Evolutionary conservation across 2,113 vertebrate genomes (phyloP).

Genomic region (Cyanoderma ruficeps): DNA sequence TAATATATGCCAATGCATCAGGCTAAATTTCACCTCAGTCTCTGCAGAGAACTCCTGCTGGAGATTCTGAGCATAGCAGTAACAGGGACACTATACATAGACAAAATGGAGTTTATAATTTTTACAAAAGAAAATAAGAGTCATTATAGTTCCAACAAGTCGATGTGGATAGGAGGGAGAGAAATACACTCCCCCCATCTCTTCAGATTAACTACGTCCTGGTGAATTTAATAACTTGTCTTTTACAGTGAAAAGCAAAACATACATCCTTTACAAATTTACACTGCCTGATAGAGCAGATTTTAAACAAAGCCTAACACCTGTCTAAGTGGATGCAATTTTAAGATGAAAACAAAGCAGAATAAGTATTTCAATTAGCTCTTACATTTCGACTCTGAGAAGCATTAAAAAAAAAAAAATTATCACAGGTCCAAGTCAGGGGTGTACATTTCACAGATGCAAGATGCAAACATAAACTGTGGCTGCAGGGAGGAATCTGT

Average conservation of each 20-base stretch:
- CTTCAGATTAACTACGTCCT: background rate
- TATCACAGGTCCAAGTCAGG: background rate
- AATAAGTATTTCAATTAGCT: background rate
- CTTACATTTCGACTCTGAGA: background rate
- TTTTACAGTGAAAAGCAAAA: background rate
- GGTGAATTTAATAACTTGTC: background rate
- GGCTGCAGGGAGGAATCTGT: background rate
- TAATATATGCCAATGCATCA: background rate
- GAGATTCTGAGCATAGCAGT: background rate
- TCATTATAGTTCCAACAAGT: background rate
- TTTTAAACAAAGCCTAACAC: background rate
- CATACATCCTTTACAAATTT: background rate
- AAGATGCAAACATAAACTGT: background rate
- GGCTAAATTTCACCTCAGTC: background rate
- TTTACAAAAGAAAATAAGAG: background rate
- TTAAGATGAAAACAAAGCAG: background rate
- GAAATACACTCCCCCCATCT: background rate
- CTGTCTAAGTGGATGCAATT: background rate
- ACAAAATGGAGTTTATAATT: background rate
- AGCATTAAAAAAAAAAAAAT: background rate
- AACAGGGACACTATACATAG: background rate
- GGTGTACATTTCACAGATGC: background rate
- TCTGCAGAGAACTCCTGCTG: background rate
- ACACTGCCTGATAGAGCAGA: background rate
- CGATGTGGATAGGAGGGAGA: background rate